Conservation (phyloP, 2,888 invertebrate genomes). For the Digitonthophagus gazella region DNA sequence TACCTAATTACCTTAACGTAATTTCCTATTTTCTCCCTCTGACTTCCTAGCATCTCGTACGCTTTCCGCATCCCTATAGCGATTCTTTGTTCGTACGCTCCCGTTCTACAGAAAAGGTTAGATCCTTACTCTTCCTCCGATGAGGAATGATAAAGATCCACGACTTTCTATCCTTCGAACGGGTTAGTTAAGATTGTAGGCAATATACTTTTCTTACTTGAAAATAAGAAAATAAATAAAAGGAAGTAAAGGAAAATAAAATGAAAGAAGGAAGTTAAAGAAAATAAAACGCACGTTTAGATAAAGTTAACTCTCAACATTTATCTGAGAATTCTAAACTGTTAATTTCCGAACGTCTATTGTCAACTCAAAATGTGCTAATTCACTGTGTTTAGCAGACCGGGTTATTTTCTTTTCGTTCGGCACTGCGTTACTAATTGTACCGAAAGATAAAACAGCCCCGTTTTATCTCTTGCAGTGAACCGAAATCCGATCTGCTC, state of each 20-base stretch:
- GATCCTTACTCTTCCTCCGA: conserved; percentile 1
- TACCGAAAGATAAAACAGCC: not conserved
- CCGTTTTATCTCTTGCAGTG: not conserved
- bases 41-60: conserved; percentile 19
- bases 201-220: conserved; percentile 9
- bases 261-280: not conserved
- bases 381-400: not conserved
- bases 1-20: conserved; percentile 39
- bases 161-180: not conserved
- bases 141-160: conserved; percentile 8
- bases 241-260: not conserved
- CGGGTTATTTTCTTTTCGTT: not conserved
- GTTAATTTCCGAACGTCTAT: too few relatives aligned
- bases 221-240: conserved; percentile 4
- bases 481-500: not conserved
- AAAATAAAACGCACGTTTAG: conserved; percentile 18
- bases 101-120: not conserved
- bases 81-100: conserved; percentile 6
- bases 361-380: not conserved
- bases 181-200: not conserved
- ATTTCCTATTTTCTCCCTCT: conserved; percentile 31
- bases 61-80: conserved; percentile 13
- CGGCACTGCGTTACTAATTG: not conserved
- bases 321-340: too few relatives aligned
- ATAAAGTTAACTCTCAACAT: too few relatives aligned